A percentile compares a stretch with the other conserved stretches of the same genome.
These are phyloP conservation scores for Pammene fasciana DNA, from an alignment of 2,888 invertebrate species.

Conservation along the genomic window DNA sequence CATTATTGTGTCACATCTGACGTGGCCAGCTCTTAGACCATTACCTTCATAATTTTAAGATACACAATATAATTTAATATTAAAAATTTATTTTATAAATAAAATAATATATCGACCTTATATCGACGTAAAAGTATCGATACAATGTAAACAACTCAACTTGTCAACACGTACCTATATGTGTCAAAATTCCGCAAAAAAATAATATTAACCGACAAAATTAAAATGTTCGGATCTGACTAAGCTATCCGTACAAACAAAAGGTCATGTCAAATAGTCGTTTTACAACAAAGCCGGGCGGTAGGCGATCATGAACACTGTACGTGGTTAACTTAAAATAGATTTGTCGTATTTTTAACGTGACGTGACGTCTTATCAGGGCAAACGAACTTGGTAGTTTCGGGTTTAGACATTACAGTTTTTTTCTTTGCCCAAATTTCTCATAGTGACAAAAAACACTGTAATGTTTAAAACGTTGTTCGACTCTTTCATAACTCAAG, in stretches of 20 bases:
- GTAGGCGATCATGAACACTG: constrained; percentile 70
- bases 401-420: constrained; percentile 62
- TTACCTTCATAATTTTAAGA: no score
- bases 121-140: constrained; percentile 19
- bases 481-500: constrained; percentile 84
- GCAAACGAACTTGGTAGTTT: constrained; percentile 66
- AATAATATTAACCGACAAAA: constrained; percentile 49
- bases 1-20: no score
- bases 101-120: neutral
- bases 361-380: constrained; percentile 75
- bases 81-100: neutral
- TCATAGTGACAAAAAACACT: constrained; percentile 71
- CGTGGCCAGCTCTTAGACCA: no score
- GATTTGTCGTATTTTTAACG: constrained; percentile 76
- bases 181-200: constrained; percentile 50
- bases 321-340: constrained; percentile 78
- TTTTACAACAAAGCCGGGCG: constrained; percentile 62
- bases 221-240: constrained; percentile 47
- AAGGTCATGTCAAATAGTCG: constrained; percentile 48
- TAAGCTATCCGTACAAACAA: constrained; percentile 45
- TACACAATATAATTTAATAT: no score
- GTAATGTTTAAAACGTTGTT: constrained; percentile 86
- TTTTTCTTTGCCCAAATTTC: constrained; percentile 57
- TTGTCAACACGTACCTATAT: constrained; percentile 50
- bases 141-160: constrained; percentile 3